Evolutionary conservation across 2,888 invertebrate species (phyloP), one percentile per base, ranked within the genome.

Genomic region (Hipparchia sbordonii): DNA sequence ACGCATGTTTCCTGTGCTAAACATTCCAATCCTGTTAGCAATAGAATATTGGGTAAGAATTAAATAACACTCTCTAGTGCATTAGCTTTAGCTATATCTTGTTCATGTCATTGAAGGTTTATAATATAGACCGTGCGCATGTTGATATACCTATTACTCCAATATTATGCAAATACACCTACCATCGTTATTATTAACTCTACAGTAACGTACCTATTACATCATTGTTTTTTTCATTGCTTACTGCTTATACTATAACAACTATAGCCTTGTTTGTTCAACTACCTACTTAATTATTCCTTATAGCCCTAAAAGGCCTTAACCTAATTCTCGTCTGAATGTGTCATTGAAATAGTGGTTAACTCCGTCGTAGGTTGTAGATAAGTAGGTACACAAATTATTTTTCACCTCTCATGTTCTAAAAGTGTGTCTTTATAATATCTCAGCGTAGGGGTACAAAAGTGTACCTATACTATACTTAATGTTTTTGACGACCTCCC

Each of bases 181-280:
- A 45, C 45, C 60, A 45, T 61, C 10, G 57, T 57, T 57, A 57
- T 57, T 57, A 23, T 13, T 57, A 13, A 8, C 13, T 8, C 2
- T 7, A 6, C 6, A 56, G 56, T 12, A 45, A 45, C 60, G 10
- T 61, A 45, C 45, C n/a, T 61, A 61, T 61, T 60, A 60, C 39
- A 45, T 61, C 60, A 61, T 61, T 61, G 60, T 39, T 61, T 59
- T 61, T 61, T 61, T 12, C 60, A 45, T 61, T 45, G 60, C 60
- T 60, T 61, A 45, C 39, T 2, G n/a, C 60, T 59, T 10, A 57
- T n/a, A 6, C 45, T 12, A 60, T 39, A 45, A 33, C 5, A 39
- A 6, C 10, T 45, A 45, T 57, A 57, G 13, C 57, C 57, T 57
- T 57, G 57, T 23, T 13, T 23, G 57, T 57, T 23, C 0, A 8